These are phyloP conservation scores for Aromia moschata DNA, from an alignment of 2,888 invertebrate species.

Conservation along the genomic window DNA sequence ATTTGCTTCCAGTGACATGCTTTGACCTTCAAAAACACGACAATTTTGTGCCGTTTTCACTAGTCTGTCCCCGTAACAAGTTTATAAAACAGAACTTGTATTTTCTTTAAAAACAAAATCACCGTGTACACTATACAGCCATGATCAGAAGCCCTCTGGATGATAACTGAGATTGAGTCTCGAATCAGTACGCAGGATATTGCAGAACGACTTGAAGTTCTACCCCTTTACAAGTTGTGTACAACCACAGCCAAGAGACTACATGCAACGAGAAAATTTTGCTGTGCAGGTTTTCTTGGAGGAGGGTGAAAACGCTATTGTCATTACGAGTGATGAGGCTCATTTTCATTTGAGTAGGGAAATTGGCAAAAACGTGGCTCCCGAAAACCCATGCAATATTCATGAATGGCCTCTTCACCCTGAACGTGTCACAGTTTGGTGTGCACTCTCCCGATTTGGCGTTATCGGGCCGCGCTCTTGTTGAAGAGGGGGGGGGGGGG, in stretches of 20 bases:
- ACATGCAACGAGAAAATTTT: background rate
- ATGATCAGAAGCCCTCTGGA: background rate
- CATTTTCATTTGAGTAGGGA: conserved; percentile 42
- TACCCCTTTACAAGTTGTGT: background rate
- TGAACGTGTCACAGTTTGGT: conserved; percentile 12
- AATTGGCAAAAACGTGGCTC: conserved; percentile 35
- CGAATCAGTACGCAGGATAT: background rate
- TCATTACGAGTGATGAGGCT: conserved; percentile 38
- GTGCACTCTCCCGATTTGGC: conserved; percentile 17
- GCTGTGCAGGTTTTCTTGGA: conserved; percentile 24
- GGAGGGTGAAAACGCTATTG: conserved; percentile 6
- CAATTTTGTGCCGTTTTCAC: too few relatives aligned
- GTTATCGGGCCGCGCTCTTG: conserved; percentile 11
- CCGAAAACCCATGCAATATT: conserved; percentile 30
- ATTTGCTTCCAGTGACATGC: too few relatives aligned
- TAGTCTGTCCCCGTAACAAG: too few relatives aligned
- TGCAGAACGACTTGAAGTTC: background rate
- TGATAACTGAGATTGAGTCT: background rate
- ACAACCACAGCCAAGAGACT: background rate
- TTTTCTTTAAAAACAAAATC: too few relatives aligned
- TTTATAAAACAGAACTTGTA: too few relatives aligned
- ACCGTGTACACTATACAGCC: too few relatives aligned
- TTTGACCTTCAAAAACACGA: too few relatives aligned
- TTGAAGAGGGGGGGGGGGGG: background rate
- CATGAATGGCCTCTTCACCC: conserved; percentile 33